Conservation (phyloP, 2,797 vertebrate species). For the Chelidonichthys spinosus region DNA sequence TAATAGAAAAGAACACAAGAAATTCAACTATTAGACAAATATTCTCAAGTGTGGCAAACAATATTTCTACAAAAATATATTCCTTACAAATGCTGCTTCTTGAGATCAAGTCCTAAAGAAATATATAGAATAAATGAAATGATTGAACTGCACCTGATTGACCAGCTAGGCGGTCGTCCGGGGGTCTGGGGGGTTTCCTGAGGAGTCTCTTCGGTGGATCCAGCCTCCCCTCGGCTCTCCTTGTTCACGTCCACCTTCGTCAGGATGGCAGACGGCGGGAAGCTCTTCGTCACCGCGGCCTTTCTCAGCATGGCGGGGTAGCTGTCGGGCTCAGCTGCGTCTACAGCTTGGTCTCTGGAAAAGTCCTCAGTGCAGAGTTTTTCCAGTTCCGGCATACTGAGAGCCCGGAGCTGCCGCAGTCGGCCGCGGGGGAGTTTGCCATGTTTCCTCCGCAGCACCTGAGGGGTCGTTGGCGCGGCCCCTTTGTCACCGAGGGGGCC, state of each 20-base stretch:
- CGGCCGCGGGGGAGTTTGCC: constrained; percentile 80
- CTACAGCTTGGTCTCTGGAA: constrained; percentile 52
- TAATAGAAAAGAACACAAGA: neutral
- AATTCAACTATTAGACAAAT: neutral
- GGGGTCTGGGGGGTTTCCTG: constrained; percentile 32
- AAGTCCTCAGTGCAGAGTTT: constrained; percentile 88
- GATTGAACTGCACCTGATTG: constrained; percentile 83
- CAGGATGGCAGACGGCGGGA: constrained; percentile 16
- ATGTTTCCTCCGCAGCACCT: constrained; percentile 80
- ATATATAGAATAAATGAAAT: neutral
- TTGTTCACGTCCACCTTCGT: constrained; percentile 40
- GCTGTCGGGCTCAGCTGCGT: constrained; percentile 84
- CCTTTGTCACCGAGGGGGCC: constrained; percentile 21
- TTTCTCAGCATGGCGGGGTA: constrained; percentile 48
- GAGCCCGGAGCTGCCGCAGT: constrained; percentile 89
- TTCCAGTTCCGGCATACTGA: constrained; percentile 95
- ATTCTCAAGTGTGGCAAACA: too few relatives aligned
- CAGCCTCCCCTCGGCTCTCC: constrained; percentile 52
- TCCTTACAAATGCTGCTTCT: neutral
- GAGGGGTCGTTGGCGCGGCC: constrained; percentile 55
- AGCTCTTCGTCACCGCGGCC: constrained; percentile 7
- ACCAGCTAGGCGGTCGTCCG: constrained; percentile 79
- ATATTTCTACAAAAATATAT: too few relatives aligned
- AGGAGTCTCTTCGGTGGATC: constrained; percentile 39
- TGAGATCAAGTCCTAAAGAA: neutral